Evolutionary conservation across 2,113 vertebrate species (phyloP).

Genomic region (Protomyctophum bolini): DNA sequence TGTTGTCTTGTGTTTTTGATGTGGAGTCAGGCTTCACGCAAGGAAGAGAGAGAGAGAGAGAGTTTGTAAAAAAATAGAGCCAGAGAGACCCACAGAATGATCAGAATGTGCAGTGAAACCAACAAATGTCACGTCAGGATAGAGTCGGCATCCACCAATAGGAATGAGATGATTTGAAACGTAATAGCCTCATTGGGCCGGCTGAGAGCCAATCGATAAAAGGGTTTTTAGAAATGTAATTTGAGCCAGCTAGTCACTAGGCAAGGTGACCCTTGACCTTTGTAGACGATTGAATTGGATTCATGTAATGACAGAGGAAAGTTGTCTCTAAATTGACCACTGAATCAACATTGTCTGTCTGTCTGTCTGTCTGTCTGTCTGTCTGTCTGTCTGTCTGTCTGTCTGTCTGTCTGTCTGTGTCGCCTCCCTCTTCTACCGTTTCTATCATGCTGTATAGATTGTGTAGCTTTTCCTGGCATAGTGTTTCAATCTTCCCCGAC

Average conservation of each 20-base stretch:
- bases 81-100: too few relatives aligned
- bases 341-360: too few relatives aligned
- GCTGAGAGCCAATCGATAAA: background rate
- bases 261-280: constrained; percentile 12
- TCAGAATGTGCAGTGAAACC: too few relatives aligned
- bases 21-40: too few relatives aligned
- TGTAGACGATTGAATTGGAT: constrained; percentile 20
- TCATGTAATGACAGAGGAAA: constrained; percentile 2
- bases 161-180: constrained; percentile 9
- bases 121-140: too few relatives aligned
- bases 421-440: background rate
- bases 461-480: background rate
- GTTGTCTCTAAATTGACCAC: background rate
- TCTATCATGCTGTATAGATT: constrained; percentile 3
- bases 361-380: too few relatives aligned
- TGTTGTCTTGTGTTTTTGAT: too few relatives aligned
- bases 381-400: too few relatives aligned
- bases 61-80: too few relatives aligned
- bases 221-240: constrained; percentile 19
- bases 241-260: background rate
- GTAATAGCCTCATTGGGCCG: constrained; percentile 26
- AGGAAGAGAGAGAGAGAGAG: too few relatives aligned
- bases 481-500: background rate
- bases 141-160: too few relatives aligned
- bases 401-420: background rate